Evolutionary conservation across 2,113 vertebrate species (phyloP), one percentile per base, ranked within the genome.

Genomic region (Engystomops pustulosus): DNA sequence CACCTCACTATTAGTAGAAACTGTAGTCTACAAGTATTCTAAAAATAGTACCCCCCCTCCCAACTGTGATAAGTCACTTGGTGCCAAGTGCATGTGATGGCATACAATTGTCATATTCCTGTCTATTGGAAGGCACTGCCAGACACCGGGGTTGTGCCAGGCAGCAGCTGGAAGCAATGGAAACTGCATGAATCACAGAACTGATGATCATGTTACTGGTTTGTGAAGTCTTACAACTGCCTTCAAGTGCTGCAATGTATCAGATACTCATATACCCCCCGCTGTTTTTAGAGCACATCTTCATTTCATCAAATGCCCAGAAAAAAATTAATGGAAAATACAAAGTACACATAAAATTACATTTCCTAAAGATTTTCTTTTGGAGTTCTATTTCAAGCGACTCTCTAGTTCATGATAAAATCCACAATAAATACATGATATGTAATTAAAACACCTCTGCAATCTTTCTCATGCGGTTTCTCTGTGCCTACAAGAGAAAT

Each of bases 61-160:
- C 32, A 25, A 5, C 58, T 38, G 41, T 25, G 30, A 17, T 14
- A 87, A 49, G 86, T 34, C 88, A 85, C 30, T 38, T 71, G 77
- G 88, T 79, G 44, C 81, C 87, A 87, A 87, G 77, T 65, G 4
- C 87, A 69, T 47, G 75, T 20, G 86, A 89, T 86, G 87, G 81
- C 81, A 87, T 87, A 84, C 82, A 85, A 74, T 89, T 27, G 68
- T 88, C 89, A 87, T 85, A 87, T 79, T 72, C 87, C 79, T 84
- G 77, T 36, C 41, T 65, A 76, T 47, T 34, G 47, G 78, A 2
- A 85, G 71, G 18, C 75, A 79, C 70, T 67, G 85, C 67, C 78
- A 67, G 36, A 84, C 55, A 51, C 53, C 36, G 49, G 53, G 68
- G 23, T 74, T 32, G 32, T 78, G 75, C 51, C 75, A 78, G 18